Percentiles rank a stretch among this genome's conserved stretches.
Evolutionary conservation across 30 jellyfish, hydroid and myxozoan species (phyloP).

Genomic region (Aurelia aurita complex sp. Pacific): DNA sequence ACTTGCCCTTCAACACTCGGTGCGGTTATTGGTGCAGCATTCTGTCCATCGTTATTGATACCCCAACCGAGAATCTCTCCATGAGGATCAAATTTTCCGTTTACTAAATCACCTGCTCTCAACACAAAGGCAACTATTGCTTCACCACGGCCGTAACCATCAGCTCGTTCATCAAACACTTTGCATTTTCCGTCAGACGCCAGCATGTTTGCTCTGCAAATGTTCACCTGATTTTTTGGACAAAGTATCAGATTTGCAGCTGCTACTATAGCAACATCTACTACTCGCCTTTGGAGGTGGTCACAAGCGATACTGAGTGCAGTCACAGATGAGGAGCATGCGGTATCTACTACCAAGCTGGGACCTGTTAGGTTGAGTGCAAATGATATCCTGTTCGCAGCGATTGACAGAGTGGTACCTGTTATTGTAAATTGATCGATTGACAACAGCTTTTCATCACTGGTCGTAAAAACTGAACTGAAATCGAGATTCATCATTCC

Average conservation of each 20-base stretch:
- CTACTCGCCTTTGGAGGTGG: conserved; percentile 39
- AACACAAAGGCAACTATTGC: conserved; percentile 34
- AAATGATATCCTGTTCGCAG: conserved; percentile 63
- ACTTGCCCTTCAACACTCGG: conserved; percentile 52
- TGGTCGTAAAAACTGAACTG: not conserved
- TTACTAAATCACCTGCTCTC: conserved; percentile 18
- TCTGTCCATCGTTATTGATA: conserved; percentile 53
- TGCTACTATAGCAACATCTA: conserved; percentile 57
- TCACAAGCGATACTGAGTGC: conserved; percentile 59
- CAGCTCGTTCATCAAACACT: conserved; percentile 61
- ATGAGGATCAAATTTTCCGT: not conserved
- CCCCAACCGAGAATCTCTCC: conserved; percentile 47
- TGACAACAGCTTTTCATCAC: not conserved
- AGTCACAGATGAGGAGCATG: conserved; percentile 60
- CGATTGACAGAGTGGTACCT: conserved; percentile 37
- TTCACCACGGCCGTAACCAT: conserved; percentile 77
- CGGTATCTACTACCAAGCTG: conserved; percentile 55
- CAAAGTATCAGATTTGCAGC: conserved; percentile 46
- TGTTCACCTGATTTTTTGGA: conserved; percentile 29
- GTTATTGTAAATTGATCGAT: conserved; percentile 55
- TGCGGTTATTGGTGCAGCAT: conserved; percentile 67
- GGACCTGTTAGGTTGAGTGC: conserved; percentile 61
- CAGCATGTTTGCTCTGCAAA: conserved; percentile 58
- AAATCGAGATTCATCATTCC: conserved; percentile 60
- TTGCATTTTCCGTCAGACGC: conserved; percentile 66